A percentile compares a stretch with the other conserved stretches of the same genome.
Evolutionary conservation across 2,888 invertebrate genomes (phyloP).

Genomic region (Mythimna loreyi): DNA sequence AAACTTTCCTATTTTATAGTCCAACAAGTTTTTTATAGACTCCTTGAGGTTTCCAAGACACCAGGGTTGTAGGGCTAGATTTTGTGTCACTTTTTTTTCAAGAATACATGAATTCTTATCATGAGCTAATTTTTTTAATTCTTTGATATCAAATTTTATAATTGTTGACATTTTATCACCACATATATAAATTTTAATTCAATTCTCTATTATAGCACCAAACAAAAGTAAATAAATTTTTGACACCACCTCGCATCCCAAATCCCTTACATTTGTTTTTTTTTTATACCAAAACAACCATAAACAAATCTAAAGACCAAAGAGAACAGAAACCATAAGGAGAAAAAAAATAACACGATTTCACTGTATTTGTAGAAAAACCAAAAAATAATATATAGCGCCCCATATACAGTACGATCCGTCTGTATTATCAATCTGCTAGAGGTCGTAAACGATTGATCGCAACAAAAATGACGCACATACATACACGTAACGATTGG

Average conservation of each 20-base stretch:
- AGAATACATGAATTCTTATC: constrained; percentile 91
- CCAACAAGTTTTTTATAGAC: constrained; percentile 91
- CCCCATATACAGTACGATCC: no score
- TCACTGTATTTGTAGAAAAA: no score
- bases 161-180: constrained; percentile 83
- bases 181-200: constrained; percentile 45
- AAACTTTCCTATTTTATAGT: constrained; percentile 91
- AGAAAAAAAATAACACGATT: neutral
- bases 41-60: constrained; percentile 91
- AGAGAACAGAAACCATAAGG: neutral
- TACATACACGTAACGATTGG: no score
- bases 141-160: constrained; percentile 88
- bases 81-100: constrained; percentile 89
- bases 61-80: constrained; percentile 92
- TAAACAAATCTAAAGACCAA: constrained; percentile 1
- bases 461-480: no score
- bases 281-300: constrained; percentile 17
- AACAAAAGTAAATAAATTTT: constrained; percentile 37
- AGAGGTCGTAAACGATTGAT: no score
- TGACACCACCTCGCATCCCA: constrained; percentile 32
- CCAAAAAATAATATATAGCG: no score
- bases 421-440: no score
- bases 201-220: constrained; percentile 16
- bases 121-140: constrained; percentile 88
- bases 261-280: constrained; percentile 17